Evolutionary conservation across 2,888 invertebrate genomes (phyloP).

Genomic region (Drosophila melanosoma): DNA sequence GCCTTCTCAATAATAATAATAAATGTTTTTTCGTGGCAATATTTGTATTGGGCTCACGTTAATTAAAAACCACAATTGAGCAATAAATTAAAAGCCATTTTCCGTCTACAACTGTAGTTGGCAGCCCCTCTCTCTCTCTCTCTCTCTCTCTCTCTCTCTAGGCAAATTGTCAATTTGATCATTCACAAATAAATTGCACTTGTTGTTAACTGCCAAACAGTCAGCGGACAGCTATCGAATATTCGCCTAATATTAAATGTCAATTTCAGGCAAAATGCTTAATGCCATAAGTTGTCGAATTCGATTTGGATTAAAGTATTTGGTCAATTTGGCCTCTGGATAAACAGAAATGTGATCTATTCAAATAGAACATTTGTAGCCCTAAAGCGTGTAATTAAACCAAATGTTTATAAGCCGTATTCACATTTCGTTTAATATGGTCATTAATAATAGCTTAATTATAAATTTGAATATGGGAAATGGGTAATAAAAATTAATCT

Average conservation of each 20-base stretch:
- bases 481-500: neutral
- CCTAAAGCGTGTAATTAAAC: neutral
- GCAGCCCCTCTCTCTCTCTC: conserved; percentile 28
- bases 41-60: conserved; percentile 11
- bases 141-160: conserved; percentile 31
- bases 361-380: neutral
- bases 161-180: conserved; percentile 19
- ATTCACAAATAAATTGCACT: conserved; percentile 24
- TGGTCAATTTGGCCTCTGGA: neutral
- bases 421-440: neutral
- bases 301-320: conserved; percentile 8
- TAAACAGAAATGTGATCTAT: neutral
- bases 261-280: neutral
- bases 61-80: conserved; percentile 44
- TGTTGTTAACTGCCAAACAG: conserved; percentile 10
- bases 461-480: neutral
- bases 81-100: conserved; percentile 47
- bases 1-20: conserved; percentile 30
- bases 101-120: conserved; percentile 17
- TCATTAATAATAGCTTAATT: neutral
- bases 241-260: conserved; percentile 9
- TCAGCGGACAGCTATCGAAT: neutral
- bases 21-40: conserved; percentile 10
- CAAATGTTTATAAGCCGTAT: neutral
- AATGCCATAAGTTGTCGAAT: neutral